Percentiles rank a stretch among this genome's conserved stretches.
These are phyloP conservation scores for Leucoraja ocellata DNA, from an alignment of 2,797 vertebrate genomes.

Conservation along the genomic window DNA sequence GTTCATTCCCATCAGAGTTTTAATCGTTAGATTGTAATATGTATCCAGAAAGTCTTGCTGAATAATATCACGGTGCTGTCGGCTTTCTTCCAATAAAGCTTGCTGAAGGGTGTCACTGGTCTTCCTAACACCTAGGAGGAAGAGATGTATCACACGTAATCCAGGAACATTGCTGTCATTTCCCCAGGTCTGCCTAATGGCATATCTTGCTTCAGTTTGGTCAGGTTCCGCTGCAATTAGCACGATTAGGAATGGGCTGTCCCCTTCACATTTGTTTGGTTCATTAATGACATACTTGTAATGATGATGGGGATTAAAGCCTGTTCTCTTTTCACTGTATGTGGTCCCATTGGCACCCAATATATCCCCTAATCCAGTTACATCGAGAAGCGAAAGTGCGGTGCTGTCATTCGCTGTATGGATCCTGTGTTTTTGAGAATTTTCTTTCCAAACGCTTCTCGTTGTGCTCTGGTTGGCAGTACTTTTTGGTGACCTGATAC, in stretches of 20 bases:
- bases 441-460: conserved; percentile 63
- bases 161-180: conserved; percentile 73
- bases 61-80: conserved; percentile 75
- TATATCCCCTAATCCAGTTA: conserved; percentile 59
- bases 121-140: conserved; percentile 73
- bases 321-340: conserved; percentile 59
- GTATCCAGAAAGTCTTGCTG: conserved; percentile 89
- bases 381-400: conserved; percentile 56
- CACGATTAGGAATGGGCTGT: conserved; percentile 76
- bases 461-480: conserved; percentile 65
- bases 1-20: conserved; percentile 96
- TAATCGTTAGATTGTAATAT: conserved; percentile 90
- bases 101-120: conserved; percentile 68
- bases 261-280: conserved; percentile 71
- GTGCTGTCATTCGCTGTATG: conserved; percentile 60
- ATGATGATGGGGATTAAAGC: conserved; percentile 56
- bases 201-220: conserved; percentile 78
- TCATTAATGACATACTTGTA: conserved; percentile 84
- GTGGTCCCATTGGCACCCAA: conserved; percentile 67
- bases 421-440: conserved; percentile 55
- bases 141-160: conserved; percentile 70
- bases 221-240: conserved; percentile 81
- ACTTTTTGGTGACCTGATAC: conserved; percentile 58
- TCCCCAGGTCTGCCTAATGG: conserved; percentile 91
- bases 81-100: conserved; percentile 76